Conservation (phyloP, 2,888 invertebrate genomes). For the Eremobia ochroleuca region DNA sequence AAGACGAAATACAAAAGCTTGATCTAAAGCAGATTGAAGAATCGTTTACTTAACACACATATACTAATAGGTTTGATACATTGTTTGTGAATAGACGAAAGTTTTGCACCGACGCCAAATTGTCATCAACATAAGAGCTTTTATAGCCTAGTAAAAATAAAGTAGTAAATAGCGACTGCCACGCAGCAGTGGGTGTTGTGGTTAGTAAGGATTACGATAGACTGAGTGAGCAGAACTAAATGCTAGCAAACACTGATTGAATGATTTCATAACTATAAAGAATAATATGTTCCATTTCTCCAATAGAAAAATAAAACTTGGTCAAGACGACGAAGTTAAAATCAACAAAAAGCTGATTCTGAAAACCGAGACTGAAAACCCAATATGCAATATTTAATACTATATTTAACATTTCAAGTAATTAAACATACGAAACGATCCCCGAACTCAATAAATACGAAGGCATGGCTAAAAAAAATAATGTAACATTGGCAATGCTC, state of each 20-base stretch:
- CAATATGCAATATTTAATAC: background rate
- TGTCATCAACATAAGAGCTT: conserved; percentile 16
- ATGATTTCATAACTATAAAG: background rate
- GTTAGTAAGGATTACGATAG: conserved; percentile 31
- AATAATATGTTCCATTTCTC: background rate
- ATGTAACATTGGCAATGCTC: conserved; percentile 79
- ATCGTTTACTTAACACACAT: conserved; percentile 6
- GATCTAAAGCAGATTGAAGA: conserved; percentile 2
- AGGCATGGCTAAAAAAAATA: conserved; percentile 69
- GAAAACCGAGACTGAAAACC: background rate
- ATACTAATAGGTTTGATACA: conserved; percentile 18
- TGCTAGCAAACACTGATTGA: conserved; percentile 6
- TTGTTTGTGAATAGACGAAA: conserved; percentile 27
- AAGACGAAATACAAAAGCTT: background rate
- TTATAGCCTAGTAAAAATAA: conserved; percentile 25
- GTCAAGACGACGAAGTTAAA: background rate
- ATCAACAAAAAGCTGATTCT: background rate
- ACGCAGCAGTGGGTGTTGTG: conserved; percentile 16
- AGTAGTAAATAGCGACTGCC: conserved; percentile 36
- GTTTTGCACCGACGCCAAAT: conserved; percentile 43
- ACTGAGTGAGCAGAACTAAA: background rate
- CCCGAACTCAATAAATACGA: conserved; percentile 40
- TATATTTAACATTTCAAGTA: conserved; percentile 25
- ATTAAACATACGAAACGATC: conserved; percentile 38
- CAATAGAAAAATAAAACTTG: background rate